Conservation (phyloP, 2,113 vertebrate genomes). For the Clarias magur region DNA sequence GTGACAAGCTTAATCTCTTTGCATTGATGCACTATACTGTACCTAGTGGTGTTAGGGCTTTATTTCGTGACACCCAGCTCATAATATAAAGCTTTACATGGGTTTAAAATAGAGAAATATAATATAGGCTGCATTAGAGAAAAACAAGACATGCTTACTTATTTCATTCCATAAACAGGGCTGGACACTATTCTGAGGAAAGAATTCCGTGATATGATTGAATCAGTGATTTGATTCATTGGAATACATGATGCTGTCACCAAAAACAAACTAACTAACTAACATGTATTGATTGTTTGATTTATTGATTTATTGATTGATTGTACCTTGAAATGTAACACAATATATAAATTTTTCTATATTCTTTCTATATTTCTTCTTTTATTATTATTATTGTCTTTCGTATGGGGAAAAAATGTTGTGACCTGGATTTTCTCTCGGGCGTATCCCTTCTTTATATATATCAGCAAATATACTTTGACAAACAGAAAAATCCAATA, state of each 20-base stretch:
- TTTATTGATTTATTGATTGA: too few relatives aligned
- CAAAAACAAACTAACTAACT: not conserved
- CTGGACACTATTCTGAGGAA: not conserved
- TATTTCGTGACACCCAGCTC: not conserved
- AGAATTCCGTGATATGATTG: too few relatives aligned
- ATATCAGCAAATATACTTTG: not conserved
- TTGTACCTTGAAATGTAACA: not conserved
- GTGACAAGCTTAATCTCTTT: conserved; percentile 5
- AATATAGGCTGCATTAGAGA: not conserved
- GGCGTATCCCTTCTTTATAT: not conserved
- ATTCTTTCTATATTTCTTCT: not conserved
- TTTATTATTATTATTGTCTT: not conserved
- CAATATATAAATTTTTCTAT: not conserved
- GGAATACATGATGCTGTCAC: not conserved
- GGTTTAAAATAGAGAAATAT: not conserved
- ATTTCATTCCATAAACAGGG: not conserved
- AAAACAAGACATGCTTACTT: not conserved
- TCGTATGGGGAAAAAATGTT: not conserved
- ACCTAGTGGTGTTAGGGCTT: not conserved
- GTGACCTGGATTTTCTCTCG: not conserved
- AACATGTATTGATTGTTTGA: too few relatives aligned
- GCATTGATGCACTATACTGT: not conserved
- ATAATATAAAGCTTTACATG: not conserved
- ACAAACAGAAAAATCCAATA: not conserved
- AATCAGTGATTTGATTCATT: not conserved